Base-by-base conservation (phyloP, 2,888 invertebrate genomes). In the Heteropelma amictum region DNA sequence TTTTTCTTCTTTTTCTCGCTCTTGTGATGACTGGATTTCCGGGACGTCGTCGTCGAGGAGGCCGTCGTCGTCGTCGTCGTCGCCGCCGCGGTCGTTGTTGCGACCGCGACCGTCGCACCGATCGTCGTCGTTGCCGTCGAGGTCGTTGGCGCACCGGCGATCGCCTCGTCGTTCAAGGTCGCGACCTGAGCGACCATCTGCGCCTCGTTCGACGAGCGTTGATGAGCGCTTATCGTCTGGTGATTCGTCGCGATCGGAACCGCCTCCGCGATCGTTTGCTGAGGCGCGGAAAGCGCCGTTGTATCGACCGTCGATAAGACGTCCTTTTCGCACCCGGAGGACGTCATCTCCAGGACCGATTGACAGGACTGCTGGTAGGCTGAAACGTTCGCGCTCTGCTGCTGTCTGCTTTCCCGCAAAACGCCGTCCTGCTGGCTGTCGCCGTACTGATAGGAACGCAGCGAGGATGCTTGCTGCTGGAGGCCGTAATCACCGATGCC, bases 1-100 rank as follows among this genome's bases (percentile, higher is more conserved):
- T 95, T 95, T 85, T 94, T 94, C 81, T 93, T 93, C 87, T 95
- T 95, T 88, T 94, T 95, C 82, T 95, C 95, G 84, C 91, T 87
- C 60, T 88, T 89, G 40, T 88, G 87, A 35, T 87, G 88, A 30
- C 87, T 87, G 21, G 72, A 80, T 5, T 82, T 77, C 78, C 58
- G 86, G 83, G 28, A 84, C 82, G 5, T 54, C 10, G 64, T n/a
- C 6, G 14, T 33, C 12, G 64, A 14, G 2, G 47, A 12, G 10
- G 42, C 30, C 12, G 56, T 8, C 6, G 71, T 12, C 8, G 58
- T 19, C 28, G 33, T 60, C 17, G 60, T 38, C 7, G 51, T 8
- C 10, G 58, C 5, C 3, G 54, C 64, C 0, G 61, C 19, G 3
- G 51, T 14, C 10, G 64, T 7, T 4, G 51, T 68, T 1, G 65